Evolutionary conservation across 1,140 invertebrate genomes (phyloP), one percentile per base, ranked within the genome.

Genomic region (Metopolophium dirhodum): DNA sequence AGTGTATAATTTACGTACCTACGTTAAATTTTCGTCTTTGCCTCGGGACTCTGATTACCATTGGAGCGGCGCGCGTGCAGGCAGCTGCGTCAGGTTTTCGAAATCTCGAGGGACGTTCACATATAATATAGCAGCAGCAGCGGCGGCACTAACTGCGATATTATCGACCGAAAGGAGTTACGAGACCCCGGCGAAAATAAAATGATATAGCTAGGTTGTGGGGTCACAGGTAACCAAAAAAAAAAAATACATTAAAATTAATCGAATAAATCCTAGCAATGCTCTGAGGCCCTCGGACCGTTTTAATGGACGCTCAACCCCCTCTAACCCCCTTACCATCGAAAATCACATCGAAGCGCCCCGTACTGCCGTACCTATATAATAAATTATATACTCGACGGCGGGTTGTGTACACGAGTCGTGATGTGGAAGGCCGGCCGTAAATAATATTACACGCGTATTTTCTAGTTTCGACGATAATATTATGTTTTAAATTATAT

Each of bases 241-340:
- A 37, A 51, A 57, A 68, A 68, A 68, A 68, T n/a, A 68, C 61
- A 68, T 68, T 68, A 68, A 68, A 68, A 68, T 68, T 68, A 68
- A 68, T 68, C 61, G 61, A 68, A 68, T 68, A 68, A 68, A n/a
- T 68, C 61, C 61, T 68, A 68, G 61, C 61, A 68, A 68, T 68
- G 11, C 30, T 68, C 61, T 68, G 61, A 68, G 30, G 61, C 61
- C 14, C 14, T 35, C 61, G 14, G n/a, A 77, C 61, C 61, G 30
- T 77, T 77, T 77, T 77, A 77, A 77, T 77, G 61, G 61, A 77
- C n/a, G 30, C n/a, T 77, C 30, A n/a, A 77, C 61, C 61, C 61
- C 61, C n/a, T 77, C 14, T 77, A 18, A 11, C 61, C 61, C 22
- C 20, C 61, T 77, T 30, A 35, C 61, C n/a, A n/a, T 77, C 61